Base-by-base conservation (phyloP, 2,113 vertebrate species). In the Casuarius casuarius region DNA sequence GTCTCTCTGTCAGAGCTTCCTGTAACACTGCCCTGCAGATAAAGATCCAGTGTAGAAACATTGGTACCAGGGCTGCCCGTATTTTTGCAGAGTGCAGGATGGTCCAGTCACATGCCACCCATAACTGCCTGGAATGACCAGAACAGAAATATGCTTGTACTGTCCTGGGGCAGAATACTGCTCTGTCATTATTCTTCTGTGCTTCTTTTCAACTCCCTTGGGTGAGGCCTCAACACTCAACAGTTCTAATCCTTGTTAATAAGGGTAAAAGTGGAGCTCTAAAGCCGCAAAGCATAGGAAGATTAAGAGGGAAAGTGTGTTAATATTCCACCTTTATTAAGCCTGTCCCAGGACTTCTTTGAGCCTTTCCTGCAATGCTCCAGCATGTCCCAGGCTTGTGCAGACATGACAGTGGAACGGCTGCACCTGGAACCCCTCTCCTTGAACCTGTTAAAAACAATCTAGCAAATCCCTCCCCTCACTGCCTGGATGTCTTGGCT, bases 121-220 rank as follows among this genome's bases (percentile, higher is more conserved):
- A 29, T 26, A 46, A 11, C 31, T n/a, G 26, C 31, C 35, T 40
- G 75, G 21, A 40, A 10, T 0, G 0, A 38, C 18, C 11, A 9
- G 35, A 61, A 54, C 9, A 11, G 16, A 87, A 82, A 87, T 49
- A 25, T 62, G 38, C 38, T 72, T 49, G 17, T 33, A 19, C 38
- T 28, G 33, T 61, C 51, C 33, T 62, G 38, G 33, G 48, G 20
- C 42, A 61, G 72, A 12, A 18, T 21, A 16, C 4, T 54, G 38
- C 35, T 80, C 56, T 49, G 59, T 28, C 29, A 33, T 14, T 87
- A 33, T 14, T 87, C 21, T 33, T 42, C 22, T 31, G 15, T 78
- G 8, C 9, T 40, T 5, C 42, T 81, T 33, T 42, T 81, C 48
- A 68, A 22, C 21, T 73, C 9, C 18, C 15, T 56, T 44, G n/a